Conservation (phyloP, 1,140 invertebrate genomes). For the Brachionus sp. region DNA sequence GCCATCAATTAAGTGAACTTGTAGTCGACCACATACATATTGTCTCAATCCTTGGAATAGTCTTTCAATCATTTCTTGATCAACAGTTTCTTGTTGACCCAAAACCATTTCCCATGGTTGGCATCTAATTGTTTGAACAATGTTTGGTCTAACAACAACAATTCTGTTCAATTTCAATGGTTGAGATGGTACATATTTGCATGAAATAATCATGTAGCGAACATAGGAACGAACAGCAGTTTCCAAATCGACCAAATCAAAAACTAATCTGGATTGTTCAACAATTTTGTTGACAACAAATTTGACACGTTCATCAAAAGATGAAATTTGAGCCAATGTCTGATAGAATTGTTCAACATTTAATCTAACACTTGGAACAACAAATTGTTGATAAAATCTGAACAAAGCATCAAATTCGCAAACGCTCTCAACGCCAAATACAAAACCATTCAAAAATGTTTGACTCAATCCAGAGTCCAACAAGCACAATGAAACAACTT, state of each 20-base stretch:
- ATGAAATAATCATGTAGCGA: background rate
- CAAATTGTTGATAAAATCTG: constrained; percentile 42
- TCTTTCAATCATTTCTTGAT: background rate
- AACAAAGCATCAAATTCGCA: constrained; percentile 24
- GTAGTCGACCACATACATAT: background rate
- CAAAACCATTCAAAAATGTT: constrained; percentile 8
- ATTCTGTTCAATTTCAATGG: constrained; percentile 2
- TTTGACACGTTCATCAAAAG: constrained; percentile 34
- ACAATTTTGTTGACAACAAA: constrained; percentile 21
- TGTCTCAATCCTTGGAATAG: constrained; percentile 2
- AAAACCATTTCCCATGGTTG: background rate
- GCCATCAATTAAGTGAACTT: background rate
- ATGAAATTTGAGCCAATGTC: background rate
- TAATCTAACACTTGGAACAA: background rate
- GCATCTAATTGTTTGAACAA: background rate
- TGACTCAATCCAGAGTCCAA: constrained; percentile 31
- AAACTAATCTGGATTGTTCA: background rate
- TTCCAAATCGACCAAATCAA: constrained; percentile 27
- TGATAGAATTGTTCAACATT: constrained; percentile 17
- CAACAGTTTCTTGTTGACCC: background rate
- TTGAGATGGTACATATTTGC: constrained; percentile 8
- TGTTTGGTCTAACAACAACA: constrained; percentile 24
- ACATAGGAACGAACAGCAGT: background rate
- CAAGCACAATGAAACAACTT: constrained; percentile 13
- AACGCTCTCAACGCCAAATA: background rate